Conservation (phyloP, 2,888 invertebrate species). For the Eubasilissa splendida region DNA sequence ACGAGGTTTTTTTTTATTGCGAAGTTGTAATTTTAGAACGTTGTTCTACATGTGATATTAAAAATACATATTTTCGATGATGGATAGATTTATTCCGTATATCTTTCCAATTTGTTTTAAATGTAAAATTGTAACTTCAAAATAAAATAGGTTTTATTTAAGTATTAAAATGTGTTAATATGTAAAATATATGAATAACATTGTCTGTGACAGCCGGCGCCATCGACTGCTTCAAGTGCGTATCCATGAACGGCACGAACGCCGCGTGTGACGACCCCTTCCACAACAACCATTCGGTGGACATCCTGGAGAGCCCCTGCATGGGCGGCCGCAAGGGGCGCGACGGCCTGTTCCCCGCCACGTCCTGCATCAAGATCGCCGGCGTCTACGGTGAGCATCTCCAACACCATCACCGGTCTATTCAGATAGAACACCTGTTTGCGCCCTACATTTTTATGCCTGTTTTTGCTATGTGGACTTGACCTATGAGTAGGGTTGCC, state of each 20-base stretch:
- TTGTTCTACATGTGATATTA: no score
- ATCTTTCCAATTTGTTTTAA: no score
- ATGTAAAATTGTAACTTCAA: no score
- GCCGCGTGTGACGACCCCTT: conserved; percentile 95
- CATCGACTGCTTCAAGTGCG: conserved; percentile 98
- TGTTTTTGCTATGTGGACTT: no score
- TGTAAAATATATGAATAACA: neutral
- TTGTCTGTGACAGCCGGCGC: conserved; percentile 67
- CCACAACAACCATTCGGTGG: conserved; percentile 90
- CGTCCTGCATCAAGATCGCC: conserved; percentile 96
- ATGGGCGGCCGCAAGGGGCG: conserved; percentile 95
- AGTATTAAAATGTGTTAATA: neutral
- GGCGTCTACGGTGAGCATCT: conserved; percentile 85
- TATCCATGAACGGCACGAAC: conserved; percentile 90
- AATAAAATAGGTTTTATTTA: neutral
- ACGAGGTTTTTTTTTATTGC: no score
- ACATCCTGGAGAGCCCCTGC: conserved; percentile 91
- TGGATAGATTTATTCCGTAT: no score
- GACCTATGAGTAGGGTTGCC: no score
- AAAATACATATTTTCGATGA: no score
- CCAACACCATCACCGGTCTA: no score
- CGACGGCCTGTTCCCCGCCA: conserved; percentile 95
- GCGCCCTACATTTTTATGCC: no score
- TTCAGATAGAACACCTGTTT: no score
- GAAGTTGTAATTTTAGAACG: no score